Percentiles rank a stretch among this genome's conserved stretches.
phyloP scores from a whole-genome alignment of 2,797 vertebrate genomes.

The Phalloptychus januarius region DNA sequence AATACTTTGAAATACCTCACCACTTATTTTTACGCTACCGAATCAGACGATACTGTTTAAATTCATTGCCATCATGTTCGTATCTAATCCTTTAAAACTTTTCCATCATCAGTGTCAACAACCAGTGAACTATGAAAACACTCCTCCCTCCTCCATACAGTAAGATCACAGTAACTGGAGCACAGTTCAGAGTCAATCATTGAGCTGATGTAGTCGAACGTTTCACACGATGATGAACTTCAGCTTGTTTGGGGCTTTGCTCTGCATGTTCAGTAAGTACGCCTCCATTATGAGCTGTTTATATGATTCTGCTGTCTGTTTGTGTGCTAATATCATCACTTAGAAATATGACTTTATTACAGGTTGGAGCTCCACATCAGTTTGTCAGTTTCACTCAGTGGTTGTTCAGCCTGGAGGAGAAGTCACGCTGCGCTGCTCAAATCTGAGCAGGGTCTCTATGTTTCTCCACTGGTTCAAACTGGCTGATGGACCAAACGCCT shows the following conservation, averaged over 20 bases:
- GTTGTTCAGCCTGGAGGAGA: conserved; percentile 12
- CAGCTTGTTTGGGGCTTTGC: neutral
- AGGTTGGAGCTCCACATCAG: conserved; percentile 24
- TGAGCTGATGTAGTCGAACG: neutral
- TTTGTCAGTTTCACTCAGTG: neutral
- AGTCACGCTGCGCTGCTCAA: conserved; percentile 34
- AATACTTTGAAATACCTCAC: neutral
- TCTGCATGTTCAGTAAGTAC: conserved; percentile 20
- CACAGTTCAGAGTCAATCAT: conserved; percentile 5
- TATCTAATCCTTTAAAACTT: neutral
- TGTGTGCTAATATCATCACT: neutral
- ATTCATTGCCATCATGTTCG: neutral
- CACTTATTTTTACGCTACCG: neutral
- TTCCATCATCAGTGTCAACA: accelerated
- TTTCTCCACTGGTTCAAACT: conserved; percentile 42
- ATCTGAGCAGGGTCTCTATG: neutral
- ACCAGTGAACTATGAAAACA: neutral
- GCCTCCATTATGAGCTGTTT: neutral
- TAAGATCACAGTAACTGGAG: neutral
- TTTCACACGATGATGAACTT: neutral
- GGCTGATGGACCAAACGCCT: neutral
- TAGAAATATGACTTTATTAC: neutral
- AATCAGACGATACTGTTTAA: neutral
- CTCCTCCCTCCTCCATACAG: neutral
- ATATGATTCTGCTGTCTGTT: neutral